A percentile compares a stretch with the other conserved stretches of the same genome.
Conservation (phyloP, 2,113 vertebrate genomes). For the Prinia subflava region DNA sequence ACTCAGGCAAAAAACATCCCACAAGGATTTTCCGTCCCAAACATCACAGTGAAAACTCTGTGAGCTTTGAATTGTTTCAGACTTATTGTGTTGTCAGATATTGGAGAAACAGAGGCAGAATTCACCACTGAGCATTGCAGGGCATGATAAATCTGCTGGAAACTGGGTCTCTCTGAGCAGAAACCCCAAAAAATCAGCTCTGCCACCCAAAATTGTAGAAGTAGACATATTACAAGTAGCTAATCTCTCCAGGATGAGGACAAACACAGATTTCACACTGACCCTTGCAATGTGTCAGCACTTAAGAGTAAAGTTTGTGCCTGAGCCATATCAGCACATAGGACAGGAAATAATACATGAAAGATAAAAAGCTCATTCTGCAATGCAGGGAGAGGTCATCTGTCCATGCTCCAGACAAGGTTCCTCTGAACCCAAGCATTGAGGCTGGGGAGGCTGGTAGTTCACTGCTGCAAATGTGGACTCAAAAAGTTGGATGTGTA, state of each 20-base stretch:
- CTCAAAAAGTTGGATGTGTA: fast-evolving
- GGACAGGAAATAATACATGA: neutral
- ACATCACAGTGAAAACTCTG: neutral
- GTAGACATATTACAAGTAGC: fast-evolving
- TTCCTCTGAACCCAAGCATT: neutral
- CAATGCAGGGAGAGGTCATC: neutral
- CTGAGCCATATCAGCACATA: neutral
- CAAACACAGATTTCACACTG: neutral
- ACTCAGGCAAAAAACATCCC: neutral
- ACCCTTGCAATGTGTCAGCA: neutral
- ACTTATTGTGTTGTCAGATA: neutral
- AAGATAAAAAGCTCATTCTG: neutral
- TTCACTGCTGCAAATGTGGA: neutral
- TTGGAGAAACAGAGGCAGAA: neutral
- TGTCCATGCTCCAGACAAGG: neutral
- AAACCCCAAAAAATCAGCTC: neutral
- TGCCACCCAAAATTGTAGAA: neutral
- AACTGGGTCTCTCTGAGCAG: neutral
- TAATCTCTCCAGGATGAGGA: neutral
- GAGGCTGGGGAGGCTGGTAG: neutral
- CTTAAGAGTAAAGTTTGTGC: neutral
- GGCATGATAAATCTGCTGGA: neutral
- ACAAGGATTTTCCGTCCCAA: neutral
- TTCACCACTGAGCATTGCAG: neutral
- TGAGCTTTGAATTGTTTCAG: neutral